phyloP scores from a whole-genome alignment of 2,888 invertebrate species.

The Blastobasis lacticolella region DNA sequence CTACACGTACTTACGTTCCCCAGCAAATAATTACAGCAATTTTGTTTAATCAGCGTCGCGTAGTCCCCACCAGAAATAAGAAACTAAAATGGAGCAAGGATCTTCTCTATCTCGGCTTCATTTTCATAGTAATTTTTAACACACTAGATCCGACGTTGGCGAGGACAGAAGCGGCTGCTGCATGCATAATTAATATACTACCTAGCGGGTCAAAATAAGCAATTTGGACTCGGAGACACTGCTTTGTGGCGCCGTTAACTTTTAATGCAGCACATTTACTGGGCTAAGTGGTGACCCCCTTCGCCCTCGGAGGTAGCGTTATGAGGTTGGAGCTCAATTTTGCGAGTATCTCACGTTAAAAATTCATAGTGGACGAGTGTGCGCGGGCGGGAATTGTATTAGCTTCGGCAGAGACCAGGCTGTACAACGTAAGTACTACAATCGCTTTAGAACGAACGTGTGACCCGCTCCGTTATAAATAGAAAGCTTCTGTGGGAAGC shows the following conservation, averaged over 20 bases:
- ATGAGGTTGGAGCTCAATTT: not conserved
- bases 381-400: too few species aligned
- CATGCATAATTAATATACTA: constrained; percentile 62
- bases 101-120: constrained; percentile 14
- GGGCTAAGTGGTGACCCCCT: constrained; percentile 22
- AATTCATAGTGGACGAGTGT: too few species aligned
- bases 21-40: constrained; percentile 27
- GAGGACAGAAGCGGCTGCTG: constrained; percentile 30
- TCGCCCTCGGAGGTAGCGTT: constrained; percentile 6
- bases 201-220: constrained; percentile 58
- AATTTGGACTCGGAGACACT: constrained; percentile 60
- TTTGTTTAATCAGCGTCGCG: constrained; percentile 27
- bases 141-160: constrained; percentile 34
- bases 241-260: constrained; percentile 56
- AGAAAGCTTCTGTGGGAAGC: too few species aligned
- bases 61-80: not conserved
- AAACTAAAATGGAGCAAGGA: constrained; percentile 1
- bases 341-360: too few species aligned
- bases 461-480: too few species aligned
- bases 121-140: constrained; percentile 38
- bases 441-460: too few species aligned
- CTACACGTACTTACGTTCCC: too few species aligned
- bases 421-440: too few species aligned
- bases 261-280: constrained; percentile 48
- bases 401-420: too few species aligned